A percentile compares a stretch with the other conserved stretches of the same genome.
These are phyloP conservation scores for Chrysocyon brachyurus DNA, from an alignment of 2,797 vertebrate genomes.

Conservation along the genomic window DNA sequence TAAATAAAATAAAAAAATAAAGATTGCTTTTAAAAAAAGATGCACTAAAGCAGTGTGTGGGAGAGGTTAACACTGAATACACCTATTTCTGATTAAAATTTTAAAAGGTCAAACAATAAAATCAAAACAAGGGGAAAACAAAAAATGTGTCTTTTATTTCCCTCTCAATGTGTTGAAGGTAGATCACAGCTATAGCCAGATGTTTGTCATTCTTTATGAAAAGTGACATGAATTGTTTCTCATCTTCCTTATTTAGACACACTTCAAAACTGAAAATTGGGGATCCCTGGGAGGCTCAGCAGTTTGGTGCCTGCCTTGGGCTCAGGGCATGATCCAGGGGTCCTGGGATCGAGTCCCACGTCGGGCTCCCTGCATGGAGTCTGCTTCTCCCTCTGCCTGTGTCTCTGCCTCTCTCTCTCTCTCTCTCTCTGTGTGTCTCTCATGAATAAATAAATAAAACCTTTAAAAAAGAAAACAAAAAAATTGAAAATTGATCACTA, in stretches of 20 bases:
- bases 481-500: background rate
- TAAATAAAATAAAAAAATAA: background rate
- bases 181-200: background rate
- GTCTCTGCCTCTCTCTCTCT: too few relatives aligned
- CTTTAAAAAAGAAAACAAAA: background rate
- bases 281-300: too few relatives aligned
- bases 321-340: too few relatives aligned
- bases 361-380: too few relatives aligned
- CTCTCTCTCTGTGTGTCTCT: too few relatives aligned
- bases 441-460: too few relatives aligned
- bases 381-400: too few relatives aligned
- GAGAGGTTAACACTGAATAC: background rate
- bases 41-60: background rate
- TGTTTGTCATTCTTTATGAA: background rate
- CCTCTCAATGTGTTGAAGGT: constrained; percentile 45
- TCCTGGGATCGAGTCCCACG: too few relatives aligned
- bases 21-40: background rate
- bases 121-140: background rate
- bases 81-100: background rate
- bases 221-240: background rate
- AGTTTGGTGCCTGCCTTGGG: too few relatives aligned
- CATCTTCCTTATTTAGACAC: background rate
- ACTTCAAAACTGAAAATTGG: background rate
- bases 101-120: background rate
- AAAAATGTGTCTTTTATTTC: constrained; percentile 47